Conservation (phyloP, 2,888 invertebrate species). For the Cosmia pyralina region DNA sequence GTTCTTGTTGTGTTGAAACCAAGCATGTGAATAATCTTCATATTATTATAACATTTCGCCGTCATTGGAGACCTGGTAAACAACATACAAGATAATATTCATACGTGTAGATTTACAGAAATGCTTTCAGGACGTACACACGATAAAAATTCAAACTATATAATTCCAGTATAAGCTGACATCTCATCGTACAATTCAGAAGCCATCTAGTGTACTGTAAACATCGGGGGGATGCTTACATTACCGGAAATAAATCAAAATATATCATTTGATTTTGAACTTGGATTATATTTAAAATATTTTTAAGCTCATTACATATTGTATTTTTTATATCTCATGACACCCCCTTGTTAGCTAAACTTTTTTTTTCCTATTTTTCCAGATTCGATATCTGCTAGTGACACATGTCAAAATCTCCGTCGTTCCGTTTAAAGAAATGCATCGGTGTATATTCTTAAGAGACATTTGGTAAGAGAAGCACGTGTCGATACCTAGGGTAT, state of each 20-base stretch:
- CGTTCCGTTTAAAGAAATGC: constrained; percentile 23
- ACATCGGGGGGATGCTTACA: too few relatives aligned
- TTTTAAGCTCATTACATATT: too few relatives aligned
- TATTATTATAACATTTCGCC: neutral
- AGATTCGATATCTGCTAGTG: constrained; percentile 19
- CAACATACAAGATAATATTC: constrained; percentile 23
- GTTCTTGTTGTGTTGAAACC: neutral
- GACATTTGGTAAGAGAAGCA: constrained; percentile 46
- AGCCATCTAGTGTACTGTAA: too few relatives aligned
- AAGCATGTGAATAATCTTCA: neutral
- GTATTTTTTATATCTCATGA: too few relatives aligned
- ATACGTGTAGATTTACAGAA: neutral
- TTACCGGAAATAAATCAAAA: too few relatives aligned
- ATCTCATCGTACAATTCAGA: too few relatives aligned
- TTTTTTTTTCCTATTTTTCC: too few relatives aligned
- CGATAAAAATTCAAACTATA: neutral
- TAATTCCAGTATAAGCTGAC: neutral
- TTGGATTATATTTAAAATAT: too few relatives aligned
- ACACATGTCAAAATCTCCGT: constrained; percentile 24
- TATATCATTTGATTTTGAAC: too few relatives aligned
- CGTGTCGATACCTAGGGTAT: constrained; percentile 43
- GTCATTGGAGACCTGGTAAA: constrained; percentile 11
- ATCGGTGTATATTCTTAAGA: constrained; percentile 28
- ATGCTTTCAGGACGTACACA: neutral
- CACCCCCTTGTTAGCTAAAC: too few relatives aligned